Evolutionary conservation across 2,113 vertebrate genomes (phyloP).

Genomic region (Stomatorhinus ivindoensis): DNA sequence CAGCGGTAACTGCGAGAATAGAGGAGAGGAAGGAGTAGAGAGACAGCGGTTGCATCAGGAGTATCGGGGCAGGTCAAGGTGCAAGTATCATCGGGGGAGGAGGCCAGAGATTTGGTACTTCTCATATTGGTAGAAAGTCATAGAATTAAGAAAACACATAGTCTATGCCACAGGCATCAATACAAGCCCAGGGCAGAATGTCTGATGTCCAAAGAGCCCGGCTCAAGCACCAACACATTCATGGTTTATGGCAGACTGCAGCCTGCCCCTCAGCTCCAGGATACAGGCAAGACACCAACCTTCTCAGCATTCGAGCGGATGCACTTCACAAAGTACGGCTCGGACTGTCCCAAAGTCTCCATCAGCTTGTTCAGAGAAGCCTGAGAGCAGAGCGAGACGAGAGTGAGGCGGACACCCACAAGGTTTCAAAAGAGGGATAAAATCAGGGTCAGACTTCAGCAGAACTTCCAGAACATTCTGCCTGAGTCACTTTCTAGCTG

Average conservation of each 20-base stretch:
- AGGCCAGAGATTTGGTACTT: neutral
- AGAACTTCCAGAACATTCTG: neutral
- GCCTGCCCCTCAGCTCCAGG: neutral
- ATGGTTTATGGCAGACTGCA: neutral
- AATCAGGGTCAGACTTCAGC: neutral
- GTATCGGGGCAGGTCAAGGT: neutral
- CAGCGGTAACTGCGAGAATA: slow-evolving; percentile 75
- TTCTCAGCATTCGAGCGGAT: slow-evolving; percentile 97
- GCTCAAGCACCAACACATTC: neutral
- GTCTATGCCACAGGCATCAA: neutral
- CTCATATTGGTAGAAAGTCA: neutral
- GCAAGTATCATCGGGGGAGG: neutral
- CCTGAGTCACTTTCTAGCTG: neutral
- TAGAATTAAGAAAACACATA: neutral
- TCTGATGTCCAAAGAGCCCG: neutral
- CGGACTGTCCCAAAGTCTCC: slow-evolving; percentile 93
- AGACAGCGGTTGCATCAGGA: neutral
- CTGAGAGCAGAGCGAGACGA: slow-evolving; percentile 51
- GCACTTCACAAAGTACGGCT: slow-evolving; percentile 98
- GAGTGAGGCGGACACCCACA: neutral
- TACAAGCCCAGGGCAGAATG: neutral
- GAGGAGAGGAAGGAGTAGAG: slow-evolving; percentile 23
- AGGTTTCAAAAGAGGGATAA: neutral
- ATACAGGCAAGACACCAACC: slow-evolving; percentile 55
- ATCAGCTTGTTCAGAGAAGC: slow-evolving; percentile 92